Percentiles rank a stretch among this genome's conserved stretches.
Evolutionary conservation across 2,888 invertebrate species (phyloP).

Genomic region (Shargacucullia verbasci): DNA sequence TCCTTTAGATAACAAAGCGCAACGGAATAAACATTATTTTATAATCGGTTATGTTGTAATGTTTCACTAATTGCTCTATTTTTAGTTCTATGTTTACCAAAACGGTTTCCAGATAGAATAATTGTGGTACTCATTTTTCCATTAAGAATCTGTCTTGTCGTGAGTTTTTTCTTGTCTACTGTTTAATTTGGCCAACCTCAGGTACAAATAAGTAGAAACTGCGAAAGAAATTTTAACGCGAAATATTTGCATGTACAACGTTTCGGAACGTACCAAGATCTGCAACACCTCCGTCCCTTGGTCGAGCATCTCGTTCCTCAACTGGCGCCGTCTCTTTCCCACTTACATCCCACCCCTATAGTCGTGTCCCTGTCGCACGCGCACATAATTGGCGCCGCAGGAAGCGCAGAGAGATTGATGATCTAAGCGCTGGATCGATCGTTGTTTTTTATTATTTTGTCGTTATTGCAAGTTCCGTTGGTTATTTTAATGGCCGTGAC

Average conservation of each 20-base stretch:
- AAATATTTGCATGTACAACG: conserved; percentile 33
- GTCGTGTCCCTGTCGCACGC: conserved; percentile 63
- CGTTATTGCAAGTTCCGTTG: conserved; percentile 58
- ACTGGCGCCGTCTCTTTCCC: conserved; percentile 54
- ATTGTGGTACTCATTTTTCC: no score
- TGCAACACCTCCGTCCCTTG: conserved; percentile 65
- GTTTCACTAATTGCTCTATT: conserved; percentile 2
- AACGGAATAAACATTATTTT: conserved; percentile 10
- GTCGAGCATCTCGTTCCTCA: conserved; percentile 55
- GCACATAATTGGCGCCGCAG: conserved; percentile 76
- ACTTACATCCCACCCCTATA: conserved; percentile 14
- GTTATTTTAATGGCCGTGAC: conserved; percentile 52
- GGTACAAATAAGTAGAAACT: no score
- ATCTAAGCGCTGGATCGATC: conserved; percentile 76
- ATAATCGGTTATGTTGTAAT: conserved; percentile 10
- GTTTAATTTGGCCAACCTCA: no score
- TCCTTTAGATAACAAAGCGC: conserved; percentile 32
- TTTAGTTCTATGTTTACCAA: no score
- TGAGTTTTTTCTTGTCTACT: no score
- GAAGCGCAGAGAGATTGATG: conserved; percentile 83
- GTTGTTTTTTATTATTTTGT: conserved; percentile 56
- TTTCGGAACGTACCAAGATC: conserved; percentile 64
- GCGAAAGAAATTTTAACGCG: neutral
- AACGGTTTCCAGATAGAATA: no score
- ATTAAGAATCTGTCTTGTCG: no score